Evolutionary conservation across 2,797 vertebrate genomes (phyloP), one percentile per base, ranked within the genome.

Genomic region (Antennarius maculatus): DNA sequence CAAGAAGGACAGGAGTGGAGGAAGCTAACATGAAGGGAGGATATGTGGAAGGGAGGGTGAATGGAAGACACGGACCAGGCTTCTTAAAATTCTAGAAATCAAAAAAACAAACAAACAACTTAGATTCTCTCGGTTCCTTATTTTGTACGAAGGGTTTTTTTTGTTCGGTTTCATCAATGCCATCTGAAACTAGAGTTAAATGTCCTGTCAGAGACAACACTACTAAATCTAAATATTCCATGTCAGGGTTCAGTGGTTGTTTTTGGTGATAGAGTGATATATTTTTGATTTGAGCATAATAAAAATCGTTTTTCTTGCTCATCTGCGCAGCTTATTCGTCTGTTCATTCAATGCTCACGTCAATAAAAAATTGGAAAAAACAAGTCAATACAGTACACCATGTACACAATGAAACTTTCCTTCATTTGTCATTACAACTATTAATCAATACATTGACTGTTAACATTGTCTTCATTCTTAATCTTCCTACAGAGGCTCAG

Each of bases 1-100:
- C 43, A 54, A 39, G 34, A 23, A 77, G 65, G 66, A 47, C 66
- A 65, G 29, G 64, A 74, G 29, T 43, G 61, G 29, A 69, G 41
- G 61, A 52, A 57, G 57, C 29, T 13, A 69, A 75, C 59, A 39
- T 74, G 50, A 29, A 34, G 6, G 39, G 16, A 64, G 49, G 54
- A 47, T 42, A 31, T 10, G 41, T 7, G 11, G 3, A 58, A 39
- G 17, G 6, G 61, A 59, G 13, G 13, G 48, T 9, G 9, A 31
- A 31, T 29, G 39, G 15, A 39, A 50, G 43, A 37, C 68, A 52
- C 51, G 31, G 48, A 39, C 13, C 4, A 11, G 17, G 23, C 18
- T 50, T 59, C 17, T 72, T 66, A 55, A 55, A 63, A 47, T 62
- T 47, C 18, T 50, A 48, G 37, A 47, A 62, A 46, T 18, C 64